A percentile compares a stretch with the other conserved stretches of the same genome.
These are phyloP conservation scores for Casuarius casuarius DNA, from an alignment of 2,113 vertebrate species.

Conservation along the genomic window DNA sequence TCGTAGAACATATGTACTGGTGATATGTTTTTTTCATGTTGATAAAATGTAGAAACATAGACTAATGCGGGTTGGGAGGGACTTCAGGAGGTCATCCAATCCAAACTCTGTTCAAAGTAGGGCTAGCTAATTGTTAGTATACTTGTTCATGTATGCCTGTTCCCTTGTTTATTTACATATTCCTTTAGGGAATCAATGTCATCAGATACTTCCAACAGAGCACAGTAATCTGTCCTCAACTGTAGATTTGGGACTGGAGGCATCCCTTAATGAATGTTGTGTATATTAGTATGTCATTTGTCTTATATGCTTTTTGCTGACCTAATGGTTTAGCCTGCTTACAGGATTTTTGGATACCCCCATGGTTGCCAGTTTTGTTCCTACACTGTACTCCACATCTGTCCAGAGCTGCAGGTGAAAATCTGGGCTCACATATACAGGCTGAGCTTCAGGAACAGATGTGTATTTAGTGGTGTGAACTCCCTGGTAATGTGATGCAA, in stretches of 20 bases:
- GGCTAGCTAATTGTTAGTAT: background rate
- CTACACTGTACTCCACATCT: background rate
- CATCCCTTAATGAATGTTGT: background rate
- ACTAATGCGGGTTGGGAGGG: background rate
- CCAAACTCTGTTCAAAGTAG: background rate
- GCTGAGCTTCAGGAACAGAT: background rate
- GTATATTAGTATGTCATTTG: background rate
- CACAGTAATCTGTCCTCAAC: background rate
- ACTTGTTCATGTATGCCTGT: background rate
- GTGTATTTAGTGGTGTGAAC: background rate
- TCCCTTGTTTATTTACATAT: background rate
- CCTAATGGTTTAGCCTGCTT: background rate
- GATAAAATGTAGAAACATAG: background rate
- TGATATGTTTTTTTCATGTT: background rate
- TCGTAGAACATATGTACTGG: background rate
- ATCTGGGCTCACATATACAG: background rate
- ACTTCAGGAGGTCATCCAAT: background rate
- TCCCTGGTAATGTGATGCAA: background rate
- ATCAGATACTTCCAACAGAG: background rate
- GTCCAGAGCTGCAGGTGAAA: background rate
- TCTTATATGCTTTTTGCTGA: background rate
- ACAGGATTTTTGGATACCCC: background rate
- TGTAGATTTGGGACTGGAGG: background rate
- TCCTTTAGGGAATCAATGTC: background rate
- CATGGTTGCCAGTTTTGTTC: background rate